Conservation (phyloP, 2,113 vertebrate genomes). For the Limanda limanda region DNA sequence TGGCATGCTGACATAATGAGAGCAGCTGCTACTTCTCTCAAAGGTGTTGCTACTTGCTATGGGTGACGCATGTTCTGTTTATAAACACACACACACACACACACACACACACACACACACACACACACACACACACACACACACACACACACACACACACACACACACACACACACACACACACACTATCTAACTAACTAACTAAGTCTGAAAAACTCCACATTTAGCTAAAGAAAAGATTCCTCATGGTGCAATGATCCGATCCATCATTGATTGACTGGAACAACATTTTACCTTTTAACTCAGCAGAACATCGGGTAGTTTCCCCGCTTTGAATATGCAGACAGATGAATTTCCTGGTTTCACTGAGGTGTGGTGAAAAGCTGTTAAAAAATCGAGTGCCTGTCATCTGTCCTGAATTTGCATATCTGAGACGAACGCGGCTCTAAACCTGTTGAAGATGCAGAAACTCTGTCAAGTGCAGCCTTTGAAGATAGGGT, state of each 20-base stretch:
- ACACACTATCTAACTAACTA: too few species aligned
- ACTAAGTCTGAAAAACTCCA: background rate
- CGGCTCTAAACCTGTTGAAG: constrained; percentile 9
- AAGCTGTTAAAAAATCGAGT: background rate
- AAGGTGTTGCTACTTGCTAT: background rate
- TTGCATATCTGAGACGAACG: constrained; percentile 17
- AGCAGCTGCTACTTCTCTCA: constrained; percentile 8
- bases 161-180: too few species aligned
- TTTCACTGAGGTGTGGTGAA: background rate
- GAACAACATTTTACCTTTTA: background rate
- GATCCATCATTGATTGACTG: background rate
- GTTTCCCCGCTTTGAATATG: constrained; percentile 17
- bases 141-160: too few species aligned
- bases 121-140: too few species aligned
- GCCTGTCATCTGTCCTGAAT: constrained; percentile 1
- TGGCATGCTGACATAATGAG: constrained; percentile 1
- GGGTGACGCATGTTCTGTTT: background rate
- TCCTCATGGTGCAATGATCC: background rate
- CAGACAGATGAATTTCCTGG: background rate
- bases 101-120: too few species aligned
- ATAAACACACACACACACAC: too few species aligned
- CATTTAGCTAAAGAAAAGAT: background rate
- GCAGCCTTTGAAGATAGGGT: constrained; percentile 7
- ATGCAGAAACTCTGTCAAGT: background rate
- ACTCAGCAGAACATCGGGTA: background rate